These are phyloP conservation scores for Nothura maculosa DNA, from an alignment of 2,797 vertebrate species.

Conservation along the genomic window DNA sequence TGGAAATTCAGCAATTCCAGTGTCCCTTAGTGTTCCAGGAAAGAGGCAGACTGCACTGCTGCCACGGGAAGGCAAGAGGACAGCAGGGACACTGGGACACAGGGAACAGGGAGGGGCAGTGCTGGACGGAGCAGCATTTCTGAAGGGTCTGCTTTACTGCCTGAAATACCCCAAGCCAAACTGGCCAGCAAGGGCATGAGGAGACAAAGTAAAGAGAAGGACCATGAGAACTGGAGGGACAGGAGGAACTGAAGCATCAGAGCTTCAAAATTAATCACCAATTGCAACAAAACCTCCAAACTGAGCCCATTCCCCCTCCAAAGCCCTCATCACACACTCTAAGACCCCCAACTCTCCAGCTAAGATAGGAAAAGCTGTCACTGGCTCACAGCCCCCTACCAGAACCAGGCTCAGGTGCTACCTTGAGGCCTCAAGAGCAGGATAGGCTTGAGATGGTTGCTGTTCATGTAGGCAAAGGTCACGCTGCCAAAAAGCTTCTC, in stretches of 20 bases:
- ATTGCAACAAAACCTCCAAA: fast-evolving
- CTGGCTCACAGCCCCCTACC: background rate
- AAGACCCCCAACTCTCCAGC: background rate
- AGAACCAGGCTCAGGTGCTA: constrained; percentile 49
- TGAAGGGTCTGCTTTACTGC: background rate
- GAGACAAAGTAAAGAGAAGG: background rate
- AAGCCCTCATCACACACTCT: fast-evolving
- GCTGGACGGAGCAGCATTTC: background rate
- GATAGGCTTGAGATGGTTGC: constrained; percentile 91
- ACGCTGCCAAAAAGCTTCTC: constrained; percentile 86
- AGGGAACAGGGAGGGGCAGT: background rate
- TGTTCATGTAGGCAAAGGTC: constrained; percentile 90
- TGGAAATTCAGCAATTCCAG: fast-evolving
- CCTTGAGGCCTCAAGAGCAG: constrained; percentile 89
- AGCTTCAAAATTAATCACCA: background rate
- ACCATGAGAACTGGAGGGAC: background rate
- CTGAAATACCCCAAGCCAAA: background rate
- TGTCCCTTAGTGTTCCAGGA: fast-evolving
- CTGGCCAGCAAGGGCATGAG: background rate
- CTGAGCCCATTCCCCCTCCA: background rate
- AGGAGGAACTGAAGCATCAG: background rate
- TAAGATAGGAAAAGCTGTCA: background rate
- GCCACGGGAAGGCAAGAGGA: background rate
- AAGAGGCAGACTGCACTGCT: background rate
- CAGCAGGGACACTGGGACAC: fast-evolving